phyloP scores from a whole-genome alignment of 2,888 invertebrate species.

The Opisthograptis luteolata region DNA sequence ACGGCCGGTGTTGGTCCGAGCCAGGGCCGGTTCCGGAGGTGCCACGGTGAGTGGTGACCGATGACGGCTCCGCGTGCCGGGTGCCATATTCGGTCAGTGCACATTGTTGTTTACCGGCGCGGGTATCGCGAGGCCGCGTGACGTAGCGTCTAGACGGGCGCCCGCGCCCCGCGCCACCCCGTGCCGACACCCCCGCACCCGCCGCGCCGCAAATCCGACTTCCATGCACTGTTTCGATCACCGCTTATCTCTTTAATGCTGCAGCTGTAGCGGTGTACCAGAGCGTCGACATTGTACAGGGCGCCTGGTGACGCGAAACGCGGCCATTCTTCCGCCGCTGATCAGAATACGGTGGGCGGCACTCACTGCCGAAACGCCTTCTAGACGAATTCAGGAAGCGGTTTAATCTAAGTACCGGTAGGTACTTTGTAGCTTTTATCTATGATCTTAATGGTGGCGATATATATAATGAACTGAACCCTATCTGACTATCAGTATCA shows the following conservation, averaged over 20 bases:
- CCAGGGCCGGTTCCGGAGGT: constrained; percentile 50
- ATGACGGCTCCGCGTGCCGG: constrained; percentile 61
- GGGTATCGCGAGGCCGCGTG: constrained; percentile 85
- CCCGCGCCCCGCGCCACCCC: constrained; percentile 54
- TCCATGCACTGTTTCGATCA: constrained; percentile 78
- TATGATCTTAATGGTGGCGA: constrained; percentile 3
- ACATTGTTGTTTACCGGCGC: constrained; percentile 84
- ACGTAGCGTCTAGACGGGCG: constrained; percentile 84
- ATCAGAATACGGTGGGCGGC: constrained; percentile 6
- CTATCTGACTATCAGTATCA: neutral
- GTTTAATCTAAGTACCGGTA: no score
- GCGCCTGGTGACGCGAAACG: constrained; percentile 1
- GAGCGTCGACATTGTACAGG: constrained; percentile 35
- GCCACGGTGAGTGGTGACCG: constrained; percentile 63
- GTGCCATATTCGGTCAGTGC: constrained; percentile 84
- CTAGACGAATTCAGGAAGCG: constrained; percentile 6
- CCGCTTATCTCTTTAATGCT: constrained; percentile 81
- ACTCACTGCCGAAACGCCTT: neutral
- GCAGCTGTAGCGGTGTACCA: constrained; percentile 64
- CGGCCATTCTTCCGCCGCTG: constrained; percentile 8
- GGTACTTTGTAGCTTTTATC: constrained; percentile 1
- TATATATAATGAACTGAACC: neutral
- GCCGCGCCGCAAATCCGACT: constrained; percentile 48
- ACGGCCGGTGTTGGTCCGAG: constrained; percentile 34
- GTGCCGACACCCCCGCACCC: constrained; percentile 34